Base-by-base conservation (phyloP, 2,888 invertebrate genomes). In the Ornithoptera priamus region DNA sequence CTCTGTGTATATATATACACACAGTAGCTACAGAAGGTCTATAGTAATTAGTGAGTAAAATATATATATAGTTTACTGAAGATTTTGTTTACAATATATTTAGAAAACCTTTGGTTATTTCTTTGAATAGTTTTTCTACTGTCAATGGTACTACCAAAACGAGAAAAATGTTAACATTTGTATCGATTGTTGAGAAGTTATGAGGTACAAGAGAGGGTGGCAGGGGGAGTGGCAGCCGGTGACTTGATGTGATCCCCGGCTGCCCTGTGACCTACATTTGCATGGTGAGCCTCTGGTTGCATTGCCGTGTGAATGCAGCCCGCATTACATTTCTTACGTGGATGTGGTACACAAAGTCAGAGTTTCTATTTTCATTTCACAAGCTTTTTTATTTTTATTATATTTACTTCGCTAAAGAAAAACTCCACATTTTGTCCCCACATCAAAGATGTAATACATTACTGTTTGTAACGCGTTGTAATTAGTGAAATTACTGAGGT, bases 191-290 rank as follows among this genome's bases (percentile, higher is more conserved):
- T 36, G 67, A 65, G 65, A 42, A 64, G 68, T 58, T 39, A 20
- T 57, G 62, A 62, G 50, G 69, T 39, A 50, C 42, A 22, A 61
- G 61, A 62, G 58, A 53, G 61, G 62, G 58, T 59, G 5, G 30
- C 30, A 30, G 30, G 30, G 36, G 50, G 42, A 4, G 30, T 6
- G 20, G 66, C 58, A 61, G 65, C 53, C 50, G 53, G 66, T 70
- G 63, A 67, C 67, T 67, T 56, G 66, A 70, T 67, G 70, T 67
- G 70, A 70, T 70, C 70, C 65, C 67, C 60, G 70, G 64, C 67
- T 66, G 70, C 63, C 67, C 56, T 60, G 67, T 61, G 70, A 67
- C 67, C 70, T 70, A 70, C 67, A 70, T 70, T 67, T 70, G 58
- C 67, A 70, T 70, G 64, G 62, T 59, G 57, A 66, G 70, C 61